These are phyloP conservation scores for Corvus hawaiiensis DNA, from an alignment of 2,113 vertebrate species.

Conservation along the genomic window DNA sequence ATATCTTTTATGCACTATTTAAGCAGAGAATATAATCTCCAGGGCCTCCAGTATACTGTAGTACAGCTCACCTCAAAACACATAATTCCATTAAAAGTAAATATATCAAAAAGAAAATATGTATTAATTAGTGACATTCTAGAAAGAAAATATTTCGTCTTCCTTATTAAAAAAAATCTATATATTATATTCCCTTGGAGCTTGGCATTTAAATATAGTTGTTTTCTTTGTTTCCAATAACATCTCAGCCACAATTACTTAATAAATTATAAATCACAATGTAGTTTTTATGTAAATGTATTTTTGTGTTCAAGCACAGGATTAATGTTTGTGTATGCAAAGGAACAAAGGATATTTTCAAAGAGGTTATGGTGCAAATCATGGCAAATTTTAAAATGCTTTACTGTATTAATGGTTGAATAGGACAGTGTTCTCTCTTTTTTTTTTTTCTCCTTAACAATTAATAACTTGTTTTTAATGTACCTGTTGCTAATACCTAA, in stretches of 20 bases:
- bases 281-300: slow-evolving; percentile 47
- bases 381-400: slow-evolving; percentile 53
- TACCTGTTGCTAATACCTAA: slow-evolving; percentile 73
- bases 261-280: slow-evolving; percentile 60
- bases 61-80: background rate
- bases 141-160: background rate
- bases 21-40: background rate
- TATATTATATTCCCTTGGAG: background rate
- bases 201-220: background rate
- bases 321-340: slow-evolving; percentile 54
- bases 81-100: background rate
- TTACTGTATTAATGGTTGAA: slow-evolving; percentile 55
- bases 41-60: background rate
- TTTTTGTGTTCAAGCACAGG: slow-evolving; percentile 41
- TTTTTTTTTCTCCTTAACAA: background rate
- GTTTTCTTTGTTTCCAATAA: slow-evolving; percentile 44
- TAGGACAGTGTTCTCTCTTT: background rate
- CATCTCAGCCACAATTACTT: slow-evolving; percentile 41
- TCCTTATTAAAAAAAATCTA: background rate
- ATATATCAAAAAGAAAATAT: background rate
- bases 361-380: slow-evolving; percentile 66
- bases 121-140: background rate
- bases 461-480: slow-evolving; percentile 70
- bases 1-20: background rate
- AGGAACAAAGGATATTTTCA: slow-evolving; percentile 52